Evolutionary conservation across 2,113 vertebrate species (phyloP).

Genomic region (Corythoichthys haematopterus): DNA sequence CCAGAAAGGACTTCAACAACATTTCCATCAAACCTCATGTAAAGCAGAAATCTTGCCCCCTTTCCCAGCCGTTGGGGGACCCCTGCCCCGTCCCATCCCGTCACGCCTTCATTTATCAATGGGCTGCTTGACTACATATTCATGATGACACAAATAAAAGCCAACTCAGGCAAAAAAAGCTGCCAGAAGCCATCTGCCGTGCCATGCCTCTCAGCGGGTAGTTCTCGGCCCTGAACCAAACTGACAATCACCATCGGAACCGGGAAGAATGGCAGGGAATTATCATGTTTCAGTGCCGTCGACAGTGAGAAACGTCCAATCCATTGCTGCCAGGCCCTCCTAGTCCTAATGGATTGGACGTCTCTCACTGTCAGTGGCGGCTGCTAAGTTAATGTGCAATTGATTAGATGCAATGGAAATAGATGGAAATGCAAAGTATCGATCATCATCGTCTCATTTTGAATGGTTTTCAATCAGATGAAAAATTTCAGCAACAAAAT

Average conservation of each 20-base stretch:
- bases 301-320: no score
- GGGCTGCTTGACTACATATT: conserved; percentile 63
- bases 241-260: neutral
- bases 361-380: no score
- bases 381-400: no score
- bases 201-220: neutral
- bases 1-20: neutral
- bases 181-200: neutral
- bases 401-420: no score
- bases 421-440: no score
- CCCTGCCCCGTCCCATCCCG: conserved; percentile 27
- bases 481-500: no score
- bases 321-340: no score
- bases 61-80: conserved; percentile 32
- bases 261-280: no score
- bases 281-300: no score
- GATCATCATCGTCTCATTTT: no score
- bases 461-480: no score
- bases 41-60: neutral
- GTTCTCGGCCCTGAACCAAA: neutral
- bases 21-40: neutral
- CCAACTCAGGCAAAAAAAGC: conserved; percentile 38
- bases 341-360: no score
- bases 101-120: conserved; percentile 48
- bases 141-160: conserved; percentile 60